Base-by-base conservation (phyloP, 2,797 vertebrate genomes). In the Gymnothorax javanicus region DNA sequence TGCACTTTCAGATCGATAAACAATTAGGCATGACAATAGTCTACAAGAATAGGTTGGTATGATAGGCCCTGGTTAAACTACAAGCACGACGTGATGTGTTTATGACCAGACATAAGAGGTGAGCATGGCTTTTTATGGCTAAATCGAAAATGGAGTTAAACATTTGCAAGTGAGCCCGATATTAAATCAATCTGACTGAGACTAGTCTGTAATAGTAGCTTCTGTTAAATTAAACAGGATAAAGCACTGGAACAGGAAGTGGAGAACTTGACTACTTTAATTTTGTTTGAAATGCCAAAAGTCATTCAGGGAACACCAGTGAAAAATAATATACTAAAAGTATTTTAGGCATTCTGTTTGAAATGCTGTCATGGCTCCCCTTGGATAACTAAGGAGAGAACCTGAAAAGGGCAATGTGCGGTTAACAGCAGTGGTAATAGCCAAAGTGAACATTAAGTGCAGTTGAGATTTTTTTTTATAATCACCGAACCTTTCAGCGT, bases 1-100 rank as follows among this genome's bases (percentile, higher is more conserved):
- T 84, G 86, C 82, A 57, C 86, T 79, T 89, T 86, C 50, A 54
- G 86, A 93, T 91, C 88, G 62, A 91, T 94, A 92, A 89, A 92
- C 92, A 88, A 88, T 90, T 88, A 58, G 50, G 57, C 43, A 82
- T 81, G 84, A 86, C 84, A 62, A 20, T 52, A 62, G 79, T 91
- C 83, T 83, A 89, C 90, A 91, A 87, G 87, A 86, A 87, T 56
- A 52, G 2, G 13, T 13, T 43, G 64, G 79, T 87, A 92, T 88
- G 15, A 88, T 88, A 50, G 89, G 82, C 83, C 75, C 85, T 82
- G 84, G 81, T 64, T 89, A 64, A 88, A 33, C 20, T 59, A 33
- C 82, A 54, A 73, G 17, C n/a, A 52, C 79, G 4, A 50, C 64
- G 23, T 83, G 82, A 87, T 58, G 69, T 83, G 15, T 50, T 27